Base-by-base conservation (phyloP, 2,113 vertebrate species). In the Bambusicola thoracicus region DNA sequence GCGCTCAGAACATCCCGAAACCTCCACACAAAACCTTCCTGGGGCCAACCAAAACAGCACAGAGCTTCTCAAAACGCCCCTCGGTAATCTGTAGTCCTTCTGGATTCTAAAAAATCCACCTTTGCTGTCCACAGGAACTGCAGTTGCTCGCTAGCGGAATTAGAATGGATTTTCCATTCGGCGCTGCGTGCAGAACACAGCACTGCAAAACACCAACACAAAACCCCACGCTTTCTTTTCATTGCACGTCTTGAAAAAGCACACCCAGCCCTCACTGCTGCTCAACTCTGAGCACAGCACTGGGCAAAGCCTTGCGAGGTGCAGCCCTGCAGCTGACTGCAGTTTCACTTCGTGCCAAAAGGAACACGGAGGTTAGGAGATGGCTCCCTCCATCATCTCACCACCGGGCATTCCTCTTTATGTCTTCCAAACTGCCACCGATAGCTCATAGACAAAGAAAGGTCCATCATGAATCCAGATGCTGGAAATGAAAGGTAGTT, bases 401-500 rank as follows among this genome's bases (percentile, higher is more conserved):
- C 87, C 95, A 95, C 96, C 92, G 59, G 93, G 87, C 95, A 43
- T 81, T 93, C 94, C 87, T 96, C 92, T 96, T 95, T 94, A 93
- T 38, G 21, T 93, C 94, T 96, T 51, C 73, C 86, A 81, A 95
- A 69, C 92, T 91, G 86, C 87, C 89, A 95, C 82, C 67, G 36
- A 75, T 62, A 95, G 92, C 90, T 93, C 92, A 92, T 1, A 86
- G 92, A 85, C 87, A 95, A 82, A 94, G 92, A 92, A 94, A 95
- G n/a, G 74, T 94, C 94, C 94, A 62, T 74, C 80, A 81, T 58
- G 74, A 66, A 87, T 88, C 96, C 96, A 95, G 94, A 94, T 89
- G 92, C 94, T 95, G 83, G 65, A 95, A 89, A 75, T 24, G 3
- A 65, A 89, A 82, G 10, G 75, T 80, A 41, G 81, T 88, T 63